Evolutionary conservation across 2,113 vertebrate species (phyloP).

Genomic region (Argyrosomus japonicus): DNA sequence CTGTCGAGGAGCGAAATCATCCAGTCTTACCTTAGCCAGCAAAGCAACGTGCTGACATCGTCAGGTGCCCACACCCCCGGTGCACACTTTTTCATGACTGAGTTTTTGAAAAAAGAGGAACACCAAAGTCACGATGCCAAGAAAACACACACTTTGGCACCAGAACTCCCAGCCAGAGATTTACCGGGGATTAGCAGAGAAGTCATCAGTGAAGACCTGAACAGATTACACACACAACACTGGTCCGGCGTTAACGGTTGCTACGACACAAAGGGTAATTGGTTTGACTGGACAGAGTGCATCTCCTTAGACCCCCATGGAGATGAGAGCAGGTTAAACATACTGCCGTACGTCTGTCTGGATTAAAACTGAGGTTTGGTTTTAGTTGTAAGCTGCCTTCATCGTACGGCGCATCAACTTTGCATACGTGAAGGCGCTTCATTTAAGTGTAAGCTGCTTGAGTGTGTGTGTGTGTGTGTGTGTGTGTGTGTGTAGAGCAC

Average conservation of each 20-base stretch:
- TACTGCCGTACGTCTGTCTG: constrained; percentile 96
- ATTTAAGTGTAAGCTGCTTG: constrained; percentile 26
- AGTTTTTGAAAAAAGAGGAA: constrained; percentile 91
- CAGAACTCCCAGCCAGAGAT: constrained; percentile 81
- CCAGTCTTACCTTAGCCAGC: constrained; percentile 93
- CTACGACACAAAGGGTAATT: constrained; percentile 92
- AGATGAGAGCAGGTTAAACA: constrained; percentile 91
- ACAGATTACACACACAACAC: constrained; percentile 86
- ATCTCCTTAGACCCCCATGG: constrained; percentile 93
- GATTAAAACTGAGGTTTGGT: constrained; percentile 83
- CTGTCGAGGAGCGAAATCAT: constrained; percentile 93
- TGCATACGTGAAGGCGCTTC: constrained; percentile 7
- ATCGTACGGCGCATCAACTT: background rate
- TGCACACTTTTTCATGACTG: constrained; percentile 90
- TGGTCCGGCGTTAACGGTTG: constrained; percentile 98
- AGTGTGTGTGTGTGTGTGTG: constrained; percentile 31
- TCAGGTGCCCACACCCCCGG: constrained; percentile 89
- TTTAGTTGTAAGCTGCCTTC: constrained; percentile 10
- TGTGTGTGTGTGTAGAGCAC: constrained; percentile 11
- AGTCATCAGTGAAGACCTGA: constrained; percentile 86
- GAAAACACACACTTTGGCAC: constrained; percentile 86
- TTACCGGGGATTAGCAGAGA: constrained; percentile 90
- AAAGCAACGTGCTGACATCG: constrained; percentile 92
- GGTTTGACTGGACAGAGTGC: constrained; percentile 98
- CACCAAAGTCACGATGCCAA: constrained; percentile 83